Percentiles rank a stretch among this genome's conserved stretches.
Evolutionary conservation across 92 coral and sea anemone species (phyloP).

Genomic region (Phenganax subtilis): DNA sequence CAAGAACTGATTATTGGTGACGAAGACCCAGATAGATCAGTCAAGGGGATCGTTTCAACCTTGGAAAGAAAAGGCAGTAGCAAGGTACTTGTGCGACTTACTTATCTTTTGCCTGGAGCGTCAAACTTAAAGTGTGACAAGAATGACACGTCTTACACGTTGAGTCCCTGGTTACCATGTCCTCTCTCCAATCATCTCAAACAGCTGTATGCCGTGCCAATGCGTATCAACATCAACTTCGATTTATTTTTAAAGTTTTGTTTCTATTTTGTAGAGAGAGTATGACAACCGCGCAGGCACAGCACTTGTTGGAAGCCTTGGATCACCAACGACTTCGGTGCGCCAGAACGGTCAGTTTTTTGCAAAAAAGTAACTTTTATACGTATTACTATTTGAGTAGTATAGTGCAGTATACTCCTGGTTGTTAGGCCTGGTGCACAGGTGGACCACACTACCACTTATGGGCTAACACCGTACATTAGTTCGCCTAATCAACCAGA

Average conservation of each 20-base stretch:
- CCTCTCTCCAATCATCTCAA: no score
- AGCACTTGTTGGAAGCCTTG: background rate
- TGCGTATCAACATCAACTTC: slow-evolving; percentile 6
- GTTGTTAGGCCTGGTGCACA: no score
- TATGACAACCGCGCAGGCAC: slow-evolving; percentile 24
- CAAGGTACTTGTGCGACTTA: slow-evolving; percentile 45
- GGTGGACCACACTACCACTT: no score
- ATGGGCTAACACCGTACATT: no score
- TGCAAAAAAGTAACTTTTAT: no score
- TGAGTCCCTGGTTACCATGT: no score
- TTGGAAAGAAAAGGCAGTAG: background rate
- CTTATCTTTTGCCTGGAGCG: background rate
- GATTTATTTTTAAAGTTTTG: slow-evolving; percentile 19
- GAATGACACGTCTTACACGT: background rate
- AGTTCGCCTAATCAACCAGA: no score
- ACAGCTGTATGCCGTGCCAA: no score
- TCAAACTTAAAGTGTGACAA: no score
- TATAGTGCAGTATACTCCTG: no score
- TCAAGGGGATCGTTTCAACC: slow-evolving; percentile 41
- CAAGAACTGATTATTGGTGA: slow-evolving; percentile 55
- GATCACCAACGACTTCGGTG: background rate
- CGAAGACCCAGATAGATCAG: slow-evolving; percentile 55
- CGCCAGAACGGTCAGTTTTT: slow-evolving; percentile 10
- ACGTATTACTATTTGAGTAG: no score
- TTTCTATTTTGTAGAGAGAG: slow-evolving; percentile 23